These are phyloP conservation scores for Hemistola chrysoprasaria DNA, from an alignment of 2,888 invertebrate genomes.

Conservation along the genomic window DNA sequence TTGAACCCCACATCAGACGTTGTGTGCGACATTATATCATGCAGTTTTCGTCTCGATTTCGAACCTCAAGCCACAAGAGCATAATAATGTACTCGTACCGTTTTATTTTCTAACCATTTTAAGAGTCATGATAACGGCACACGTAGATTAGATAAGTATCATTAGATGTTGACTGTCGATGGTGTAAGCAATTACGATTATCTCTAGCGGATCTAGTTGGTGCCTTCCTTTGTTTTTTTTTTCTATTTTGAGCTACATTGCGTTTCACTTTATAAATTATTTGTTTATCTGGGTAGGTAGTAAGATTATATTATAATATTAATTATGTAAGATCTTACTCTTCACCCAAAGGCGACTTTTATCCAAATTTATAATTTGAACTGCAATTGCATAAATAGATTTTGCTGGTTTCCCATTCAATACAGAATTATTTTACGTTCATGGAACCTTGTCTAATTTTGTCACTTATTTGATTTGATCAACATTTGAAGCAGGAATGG, in stretches of 20 bases:
- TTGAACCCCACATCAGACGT: slow-evolving; percentile 57
- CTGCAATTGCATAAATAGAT: no score
- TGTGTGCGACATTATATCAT: slow-evolving; percentile 47
- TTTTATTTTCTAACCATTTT: slow-evolving; percentile 23
- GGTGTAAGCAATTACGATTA: slow-evolving; percentile 43
- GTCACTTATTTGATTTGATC: no score
- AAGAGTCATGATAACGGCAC: slow-evolving; percentile 29
- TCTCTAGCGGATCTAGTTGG: slow-evolving; percentile 32
- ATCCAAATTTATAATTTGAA: no score
- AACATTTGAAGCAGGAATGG: no score
- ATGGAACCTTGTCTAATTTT: no score
- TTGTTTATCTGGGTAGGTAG: no score
- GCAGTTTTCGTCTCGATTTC: slow-evolving; percentile 32
- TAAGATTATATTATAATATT: no score
- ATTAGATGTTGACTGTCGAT: slow-evolving; percentile 36
- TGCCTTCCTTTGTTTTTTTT: slow-evolving; percentile 10
- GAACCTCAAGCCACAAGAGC: not conserved
- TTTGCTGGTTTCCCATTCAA: no score
- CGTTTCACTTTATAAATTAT: slow-evolving; percentile 4
- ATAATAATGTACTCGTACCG: slow-evolving; percentile 9
- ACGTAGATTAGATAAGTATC: slow-evolving; percentile 37
- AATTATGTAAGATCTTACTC: slow-evolving; percentile 4
- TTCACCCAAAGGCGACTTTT: slow-evolving; percentile 10
- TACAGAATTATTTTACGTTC: no score
- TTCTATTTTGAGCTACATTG: slow-evolving; percentile 3